Evolutionary conservation across 2,797 vertebrate genomes (phyloP).

Genomic region (Dryobates pubescens): DNA sequence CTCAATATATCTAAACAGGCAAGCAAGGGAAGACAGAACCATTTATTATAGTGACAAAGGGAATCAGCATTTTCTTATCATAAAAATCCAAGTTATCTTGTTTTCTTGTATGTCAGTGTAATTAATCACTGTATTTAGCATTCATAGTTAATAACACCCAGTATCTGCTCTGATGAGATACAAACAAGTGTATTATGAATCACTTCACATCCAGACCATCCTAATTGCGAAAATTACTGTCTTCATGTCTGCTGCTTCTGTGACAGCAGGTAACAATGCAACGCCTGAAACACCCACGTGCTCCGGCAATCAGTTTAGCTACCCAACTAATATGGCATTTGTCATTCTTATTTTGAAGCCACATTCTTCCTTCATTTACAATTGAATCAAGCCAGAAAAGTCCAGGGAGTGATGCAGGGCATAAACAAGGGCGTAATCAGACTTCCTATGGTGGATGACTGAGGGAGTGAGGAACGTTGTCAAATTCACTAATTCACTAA

Average conservation of each 20-base stretch:
- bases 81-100: constrained; percentile 69
- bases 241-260: constrained; percentile 14
- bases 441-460: neutral
- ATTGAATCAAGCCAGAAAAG: neutral
- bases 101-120: constrained; percentile 49
- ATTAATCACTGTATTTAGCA: constrained; percentile 73
- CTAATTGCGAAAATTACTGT: constrained; percentile 43
- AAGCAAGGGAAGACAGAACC: constrained; percentile 46
- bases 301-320: neutral
- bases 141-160: constrained; percentile 60
- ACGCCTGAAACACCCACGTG: neutral
- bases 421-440: neutral
- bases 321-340: neutral
- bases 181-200: constrained; percentile 62
- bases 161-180: constrained; percentile 58
- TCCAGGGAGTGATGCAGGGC: neutral
- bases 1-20: constrained; percentile 61
- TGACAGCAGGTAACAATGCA: neutral
- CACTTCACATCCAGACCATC: constrained; percentile 41
- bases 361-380: neutral
- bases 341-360: neutral
- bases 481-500: neutral
- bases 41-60: constrained; percentile 70
- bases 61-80: constrained; percentile 72
- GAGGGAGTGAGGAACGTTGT: neutral